A percentile compares a stretch with the other conserved stretches of the same genome.
phyloP scores from a whole-genome alignment of 2,797 vertebrate species.

The Crocodylus rhombifer region DNA sequence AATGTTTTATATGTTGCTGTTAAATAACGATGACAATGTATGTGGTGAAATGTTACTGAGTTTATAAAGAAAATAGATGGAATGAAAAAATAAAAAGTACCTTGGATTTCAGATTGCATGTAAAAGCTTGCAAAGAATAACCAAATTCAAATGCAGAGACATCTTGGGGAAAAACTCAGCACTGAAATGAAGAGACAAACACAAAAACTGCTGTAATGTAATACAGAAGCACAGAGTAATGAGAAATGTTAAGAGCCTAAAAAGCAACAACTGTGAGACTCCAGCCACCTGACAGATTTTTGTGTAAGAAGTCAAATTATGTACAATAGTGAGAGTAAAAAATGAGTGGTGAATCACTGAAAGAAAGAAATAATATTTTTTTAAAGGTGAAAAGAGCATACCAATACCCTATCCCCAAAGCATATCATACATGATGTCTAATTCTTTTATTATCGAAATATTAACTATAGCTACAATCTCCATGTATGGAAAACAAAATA shows the following conservation, averaged over 20 bases:
- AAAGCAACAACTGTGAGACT: not conserved
- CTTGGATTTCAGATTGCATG: not conserved
- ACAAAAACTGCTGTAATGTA: not conserved
- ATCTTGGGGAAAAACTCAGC: not conserved
- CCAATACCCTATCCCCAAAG: not conserved
- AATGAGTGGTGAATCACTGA: not conserved
- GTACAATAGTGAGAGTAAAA: not conserved
- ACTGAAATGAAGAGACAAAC: not conserved
- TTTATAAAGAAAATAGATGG: not conserved
- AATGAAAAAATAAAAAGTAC: not conserved
- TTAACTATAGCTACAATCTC: not conserved
- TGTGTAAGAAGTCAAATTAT: not conserved
- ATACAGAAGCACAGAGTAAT: not conserved
- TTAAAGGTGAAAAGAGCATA: not conserved
- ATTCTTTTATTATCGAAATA: not conserved
- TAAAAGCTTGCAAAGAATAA: not conserved
- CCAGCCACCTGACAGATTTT: not conserved
- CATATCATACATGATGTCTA: not conserved
- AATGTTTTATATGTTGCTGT: not conserved
- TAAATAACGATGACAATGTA: not conserved
- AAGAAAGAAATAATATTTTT: not conserved
- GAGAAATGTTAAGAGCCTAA: not conserved
- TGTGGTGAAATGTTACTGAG: not conserved
- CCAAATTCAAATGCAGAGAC: not conserved
- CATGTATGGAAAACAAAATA: not conserved